phyloP scores from a whole-genome alignment of 2,113 vertebrate genomes.

The Myotis lucifugus region DNA sequence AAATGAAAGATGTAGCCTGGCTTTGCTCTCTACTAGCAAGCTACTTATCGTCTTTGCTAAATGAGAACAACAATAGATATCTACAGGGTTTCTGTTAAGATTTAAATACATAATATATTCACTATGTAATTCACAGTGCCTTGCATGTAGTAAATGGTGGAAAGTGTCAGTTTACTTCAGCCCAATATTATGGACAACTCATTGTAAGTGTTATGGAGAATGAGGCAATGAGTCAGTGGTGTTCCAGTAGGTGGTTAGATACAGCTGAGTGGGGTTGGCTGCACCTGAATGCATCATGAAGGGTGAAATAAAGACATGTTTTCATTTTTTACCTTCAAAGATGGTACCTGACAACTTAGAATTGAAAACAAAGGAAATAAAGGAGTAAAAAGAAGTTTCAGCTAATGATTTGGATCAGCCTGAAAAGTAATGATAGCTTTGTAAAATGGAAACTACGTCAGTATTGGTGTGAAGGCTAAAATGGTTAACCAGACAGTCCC shows the following conservation, averaged over 20 bases:
- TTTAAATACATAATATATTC: neutral
- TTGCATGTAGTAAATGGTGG: neutral
- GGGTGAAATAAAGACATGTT: neutral
- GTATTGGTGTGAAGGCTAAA: neutral
- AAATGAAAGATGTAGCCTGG: neutral
- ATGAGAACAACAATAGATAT: neutral
- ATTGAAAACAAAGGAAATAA: neutral
- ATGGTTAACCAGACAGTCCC: neutral
- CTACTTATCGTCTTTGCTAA: neutral
- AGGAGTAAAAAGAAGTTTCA: neutral
- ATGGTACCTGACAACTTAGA: neutral
- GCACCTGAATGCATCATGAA: neutral
- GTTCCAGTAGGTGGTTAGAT: neutral
- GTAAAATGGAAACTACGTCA: neutral
- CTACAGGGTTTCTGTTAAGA: neutral
- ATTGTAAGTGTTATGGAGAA: neutral
- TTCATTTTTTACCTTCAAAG: neutral
- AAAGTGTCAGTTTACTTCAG: neutral
- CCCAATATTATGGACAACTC: neutral
- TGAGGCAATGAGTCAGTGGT: neutral
- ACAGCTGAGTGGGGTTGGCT: neutral
- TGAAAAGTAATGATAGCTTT: conserved; percentile 2
- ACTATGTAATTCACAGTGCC: neutral
- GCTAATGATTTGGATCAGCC: neutral
- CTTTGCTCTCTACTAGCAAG: neutral